A percentile compares a stretch with the other conserved stretches of the same genome.
Evolutionary conservation across 2,113 vertebrate genomes (phyloP).

Genomic region (Herpetotheres cachinnans): DNA sequence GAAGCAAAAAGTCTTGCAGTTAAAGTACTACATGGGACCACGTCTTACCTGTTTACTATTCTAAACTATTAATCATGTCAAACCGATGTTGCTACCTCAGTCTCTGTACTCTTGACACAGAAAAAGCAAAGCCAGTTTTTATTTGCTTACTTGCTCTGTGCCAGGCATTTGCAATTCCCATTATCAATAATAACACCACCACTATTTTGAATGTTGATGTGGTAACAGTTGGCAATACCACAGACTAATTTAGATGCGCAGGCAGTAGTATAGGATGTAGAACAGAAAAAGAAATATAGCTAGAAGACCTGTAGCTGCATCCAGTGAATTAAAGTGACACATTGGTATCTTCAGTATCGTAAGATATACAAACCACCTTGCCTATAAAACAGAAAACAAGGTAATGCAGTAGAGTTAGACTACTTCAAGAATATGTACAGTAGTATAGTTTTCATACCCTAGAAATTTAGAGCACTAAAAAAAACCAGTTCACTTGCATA

Average conservation of each 20-base stretch:
- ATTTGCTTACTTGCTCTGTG: neutral
- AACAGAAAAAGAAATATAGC: neutral
- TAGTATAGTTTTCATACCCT: neutral
- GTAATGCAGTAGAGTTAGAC: neutral
- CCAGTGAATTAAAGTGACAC: neutral
- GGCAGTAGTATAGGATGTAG: neutral
- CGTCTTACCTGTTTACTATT: neutral
- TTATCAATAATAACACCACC: neutral
- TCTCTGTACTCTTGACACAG: neutral
- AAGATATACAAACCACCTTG: neutral
- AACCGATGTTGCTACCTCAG: neutral
- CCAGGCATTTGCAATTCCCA: neutral
- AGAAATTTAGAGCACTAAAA: neutral
- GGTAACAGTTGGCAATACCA: neutral
- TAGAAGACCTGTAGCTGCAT: neutral
- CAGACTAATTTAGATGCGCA: neutral
- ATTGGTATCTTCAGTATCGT: fast-evolving
- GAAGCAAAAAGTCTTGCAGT: neutral
- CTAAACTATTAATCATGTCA: neutral
- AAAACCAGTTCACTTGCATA: slow-evolving; percentile 3
- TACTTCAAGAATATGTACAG: neutral
- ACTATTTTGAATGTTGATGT: neutral
- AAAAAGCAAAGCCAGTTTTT: neutral
- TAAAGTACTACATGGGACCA: neutral
- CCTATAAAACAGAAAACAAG: neutral